Percentiles rank a stretch among this genome's conserved stretches.
Evolutionary conservation across 2,888 invertebrate species (phyloP).

Genomic region (Eutolmus rufibarbis): DNA sequence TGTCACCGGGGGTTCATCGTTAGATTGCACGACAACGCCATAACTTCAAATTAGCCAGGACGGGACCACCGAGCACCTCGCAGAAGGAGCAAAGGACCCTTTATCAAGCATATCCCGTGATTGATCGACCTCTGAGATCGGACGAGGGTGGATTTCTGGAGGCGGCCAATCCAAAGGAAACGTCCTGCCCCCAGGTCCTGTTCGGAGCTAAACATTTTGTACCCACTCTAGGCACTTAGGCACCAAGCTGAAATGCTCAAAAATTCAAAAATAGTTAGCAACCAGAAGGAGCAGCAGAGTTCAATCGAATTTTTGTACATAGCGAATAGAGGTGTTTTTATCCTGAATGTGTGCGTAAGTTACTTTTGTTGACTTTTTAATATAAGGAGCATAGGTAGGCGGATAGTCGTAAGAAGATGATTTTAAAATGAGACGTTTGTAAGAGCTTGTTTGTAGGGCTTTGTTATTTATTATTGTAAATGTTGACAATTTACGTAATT

Average conservation of each 20-base stretch:
- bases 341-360: background rate
- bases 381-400: slow-evolving; percentile 1
- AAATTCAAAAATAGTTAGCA: background rate
- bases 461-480: slow-evolving; percentile 40
- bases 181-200: background rate
- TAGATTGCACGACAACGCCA: background rate
- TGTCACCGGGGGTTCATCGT: background rate
- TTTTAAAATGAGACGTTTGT: slow-evolving; percentile 20
- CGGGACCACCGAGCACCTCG: background rate
- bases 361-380: slow-evolving; percentile 11
- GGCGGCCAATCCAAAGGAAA: background rate
- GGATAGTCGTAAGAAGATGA: background rate
- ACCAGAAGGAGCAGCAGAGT: background rate
- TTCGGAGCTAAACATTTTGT: slow-evolving; percentile 11
- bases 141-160: background rate
- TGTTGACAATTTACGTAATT: slow-evolving; percentile 13
- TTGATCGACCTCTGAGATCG: background rate
- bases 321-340: slow-evolving; percentile 18
- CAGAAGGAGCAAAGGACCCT: background rate
- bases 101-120: background rate
- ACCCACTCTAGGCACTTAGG: background rate
- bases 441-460: slow-evolving; percentile 36
- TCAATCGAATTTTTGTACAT: slow-evolving; percentile 38
- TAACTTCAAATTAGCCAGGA: background rate
- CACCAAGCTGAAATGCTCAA: background rate